A percentile compares a stretch with the other conserved stretches of the same genome.
These are phyloP conservation scores for Plagiodera versicolora DNA, from an alignment of 2,888 invertebrate genomes.

Conservation along the genomic window DNA sequence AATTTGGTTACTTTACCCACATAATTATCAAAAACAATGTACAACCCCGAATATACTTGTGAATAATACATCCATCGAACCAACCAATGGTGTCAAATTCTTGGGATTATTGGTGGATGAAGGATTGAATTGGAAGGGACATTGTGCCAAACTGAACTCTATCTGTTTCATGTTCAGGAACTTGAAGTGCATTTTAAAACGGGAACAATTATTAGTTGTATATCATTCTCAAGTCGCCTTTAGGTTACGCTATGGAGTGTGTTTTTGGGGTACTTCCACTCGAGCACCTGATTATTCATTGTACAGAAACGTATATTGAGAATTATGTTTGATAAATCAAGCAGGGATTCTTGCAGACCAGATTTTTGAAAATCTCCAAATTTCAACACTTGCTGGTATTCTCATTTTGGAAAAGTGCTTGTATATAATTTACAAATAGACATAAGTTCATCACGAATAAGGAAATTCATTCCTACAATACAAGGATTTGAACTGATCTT, in stretches of 20 bases:
- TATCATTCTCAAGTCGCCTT: not conserved
- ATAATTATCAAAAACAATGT: not conserved
- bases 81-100: not conserved
- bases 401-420: no score
- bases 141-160: constrained; percentile 3
- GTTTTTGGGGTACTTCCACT: not conserved
- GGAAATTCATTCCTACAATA: no score
- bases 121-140: constrained; percentile 2
- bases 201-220: not conserved
- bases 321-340: no score
- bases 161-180: not conserved
- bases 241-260: not conserved
- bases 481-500: no score
- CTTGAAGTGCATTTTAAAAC: not conserved
- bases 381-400: no score
- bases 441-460: no score
- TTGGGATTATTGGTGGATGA: not conserved
- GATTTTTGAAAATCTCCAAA: no score
- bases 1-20: no score
- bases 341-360: no score
- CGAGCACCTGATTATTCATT: no score
- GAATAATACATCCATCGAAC: not conserved
- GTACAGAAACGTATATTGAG: no score
- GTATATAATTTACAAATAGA: no score
- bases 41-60: not conserved